These are phyloP conservation scores for Disparrhopalites patrizii DNA, from an alignment of 2,888 invertebrate genomes.

Conservation along the genomic window DNA sequence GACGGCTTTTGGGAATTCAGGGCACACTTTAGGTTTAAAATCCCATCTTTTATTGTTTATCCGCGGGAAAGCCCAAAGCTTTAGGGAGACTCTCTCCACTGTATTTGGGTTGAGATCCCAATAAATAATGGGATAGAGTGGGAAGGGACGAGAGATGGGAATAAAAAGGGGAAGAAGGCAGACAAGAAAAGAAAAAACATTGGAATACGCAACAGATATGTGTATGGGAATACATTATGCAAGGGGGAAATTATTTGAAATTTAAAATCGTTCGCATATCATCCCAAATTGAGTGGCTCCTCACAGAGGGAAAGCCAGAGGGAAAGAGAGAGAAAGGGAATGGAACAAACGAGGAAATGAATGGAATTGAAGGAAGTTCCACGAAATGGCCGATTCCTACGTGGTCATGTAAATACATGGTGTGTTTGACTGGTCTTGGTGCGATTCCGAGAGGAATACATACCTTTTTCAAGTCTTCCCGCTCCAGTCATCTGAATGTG, in stretches of 20 bases:
- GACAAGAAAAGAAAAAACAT: not conserved
- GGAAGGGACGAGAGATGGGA: not conserved
- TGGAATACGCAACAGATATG: not conserved
- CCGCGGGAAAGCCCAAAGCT: too few relatives aligned
- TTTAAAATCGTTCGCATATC: not conserved
- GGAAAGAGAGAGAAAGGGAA: not conserved
- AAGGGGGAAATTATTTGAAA: not conserved
- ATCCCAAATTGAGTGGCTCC: not conserved
- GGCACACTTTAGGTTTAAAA: not conserved
- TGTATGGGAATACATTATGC: slow-evolving; percentile 1
- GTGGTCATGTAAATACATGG: not conserved
- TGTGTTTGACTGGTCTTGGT: not conserved
- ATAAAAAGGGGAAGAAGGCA: not conserved
- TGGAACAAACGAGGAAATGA: not conserved
- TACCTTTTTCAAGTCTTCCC: not conserved
- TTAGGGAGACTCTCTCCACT: too few relatives aligned
- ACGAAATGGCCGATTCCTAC: not conserved
- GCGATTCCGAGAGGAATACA: not conserved
- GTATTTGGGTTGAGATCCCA: too few relatives aligned
- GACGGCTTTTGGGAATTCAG: too few relatives aligned
- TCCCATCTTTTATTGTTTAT: too few relatives aligned
- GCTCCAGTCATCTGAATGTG: not conserved
- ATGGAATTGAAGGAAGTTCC: too few relatives aligned
- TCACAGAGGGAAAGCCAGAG: too few relatives aligned
- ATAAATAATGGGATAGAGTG: not conserved